Evolutionary conservation across 1,140 invertebrate species (phyloP).

Genomic region (Orchestia grillus): DNA sequence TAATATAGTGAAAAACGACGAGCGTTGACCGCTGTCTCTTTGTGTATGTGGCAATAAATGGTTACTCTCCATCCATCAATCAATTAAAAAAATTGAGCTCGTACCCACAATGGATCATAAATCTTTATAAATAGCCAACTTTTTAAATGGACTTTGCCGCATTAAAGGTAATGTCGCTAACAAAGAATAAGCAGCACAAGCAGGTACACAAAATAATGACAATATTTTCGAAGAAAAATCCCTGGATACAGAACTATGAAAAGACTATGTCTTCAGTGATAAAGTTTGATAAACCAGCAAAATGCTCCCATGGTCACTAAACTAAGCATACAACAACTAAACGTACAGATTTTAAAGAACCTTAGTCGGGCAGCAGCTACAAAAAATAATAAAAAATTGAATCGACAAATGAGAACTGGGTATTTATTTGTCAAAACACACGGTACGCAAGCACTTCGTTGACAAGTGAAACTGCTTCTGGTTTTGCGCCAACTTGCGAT

Average conservation of each 20-base stretch:
- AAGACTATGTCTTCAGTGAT: background rate
- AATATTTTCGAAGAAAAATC: background rate
- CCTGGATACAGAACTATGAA: background rate
- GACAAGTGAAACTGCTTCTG: too few species aligned
- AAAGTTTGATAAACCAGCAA: background rate
- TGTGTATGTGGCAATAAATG: background rate
- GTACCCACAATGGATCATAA: background rate
- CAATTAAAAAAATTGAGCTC: background rate
- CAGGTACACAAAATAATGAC: background rate
- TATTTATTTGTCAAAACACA: too few species aligned
- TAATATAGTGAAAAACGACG: background rate
- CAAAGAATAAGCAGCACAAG: background rate
- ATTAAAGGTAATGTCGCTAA: background rate
- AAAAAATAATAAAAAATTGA: too few species aligned
- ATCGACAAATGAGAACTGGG: too few species aligned
- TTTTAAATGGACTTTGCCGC: background rate
- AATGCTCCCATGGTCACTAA: background rate
- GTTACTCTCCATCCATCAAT: background rate
- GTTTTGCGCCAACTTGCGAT: too few species aligned
- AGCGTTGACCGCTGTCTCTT: background rate
- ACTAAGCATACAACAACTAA: too few species aligned
- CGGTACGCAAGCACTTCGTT: too few species aligned
- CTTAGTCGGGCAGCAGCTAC: too few species aligned
- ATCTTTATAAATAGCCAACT: background rate
- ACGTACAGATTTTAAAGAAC: too few species aligned